Evolutionary conservation across 2,888 invertebrate species (phyloP).

Genomic region (Drosophila mimetica): DNA sequence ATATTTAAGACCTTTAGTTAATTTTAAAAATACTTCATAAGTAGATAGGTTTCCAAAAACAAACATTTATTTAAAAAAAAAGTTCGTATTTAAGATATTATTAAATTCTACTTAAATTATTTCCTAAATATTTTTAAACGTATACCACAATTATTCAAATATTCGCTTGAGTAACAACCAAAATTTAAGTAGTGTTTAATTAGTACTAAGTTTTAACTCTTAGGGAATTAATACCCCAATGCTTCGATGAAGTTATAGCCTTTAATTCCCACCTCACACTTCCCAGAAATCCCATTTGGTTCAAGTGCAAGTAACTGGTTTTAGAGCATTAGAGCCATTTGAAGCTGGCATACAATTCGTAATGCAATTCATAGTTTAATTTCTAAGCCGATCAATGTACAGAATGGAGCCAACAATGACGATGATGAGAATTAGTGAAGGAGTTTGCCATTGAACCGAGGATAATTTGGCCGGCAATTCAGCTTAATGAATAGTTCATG

Average conservation of each 20-base stretch:
- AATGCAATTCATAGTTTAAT: conserved; percentile 27
- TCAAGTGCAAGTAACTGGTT: neutral
- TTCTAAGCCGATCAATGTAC: conserved; percentile 16
- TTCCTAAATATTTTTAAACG: too few species aligned
- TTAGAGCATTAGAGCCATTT: neutral
- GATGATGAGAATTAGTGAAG: conserved; percentile 12
- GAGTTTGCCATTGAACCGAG: conserved; percentile 6
- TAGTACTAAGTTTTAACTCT: too few species aligned
- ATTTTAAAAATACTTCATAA: too few species aligned
- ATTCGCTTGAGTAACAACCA: neutral
- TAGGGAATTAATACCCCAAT: neutral
- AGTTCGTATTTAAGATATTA: too few species aligned
- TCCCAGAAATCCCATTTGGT: conserved; percentile 1
- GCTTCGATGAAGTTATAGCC: neutral
- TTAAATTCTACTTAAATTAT: too few species aligned
- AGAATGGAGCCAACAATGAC: neutral
- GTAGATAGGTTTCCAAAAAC: too few species aligned
- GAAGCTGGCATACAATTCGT: neutral
- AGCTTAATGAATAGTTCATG: conserved; percentile 18
- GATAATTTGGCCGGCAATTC: conserved; percentile 25
- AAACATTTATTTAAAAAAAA: too few species aligned
- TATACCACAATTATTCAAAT: too few species aligned
- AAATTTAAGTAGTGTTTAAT: too few species aligned
- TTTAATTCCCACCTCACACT: neutral
- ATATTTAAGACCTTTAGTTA: too few species aligned